Conservation (phyloP, 2,888 invertebrate genomes). For the Leptopilina drosophilae region DNA sequence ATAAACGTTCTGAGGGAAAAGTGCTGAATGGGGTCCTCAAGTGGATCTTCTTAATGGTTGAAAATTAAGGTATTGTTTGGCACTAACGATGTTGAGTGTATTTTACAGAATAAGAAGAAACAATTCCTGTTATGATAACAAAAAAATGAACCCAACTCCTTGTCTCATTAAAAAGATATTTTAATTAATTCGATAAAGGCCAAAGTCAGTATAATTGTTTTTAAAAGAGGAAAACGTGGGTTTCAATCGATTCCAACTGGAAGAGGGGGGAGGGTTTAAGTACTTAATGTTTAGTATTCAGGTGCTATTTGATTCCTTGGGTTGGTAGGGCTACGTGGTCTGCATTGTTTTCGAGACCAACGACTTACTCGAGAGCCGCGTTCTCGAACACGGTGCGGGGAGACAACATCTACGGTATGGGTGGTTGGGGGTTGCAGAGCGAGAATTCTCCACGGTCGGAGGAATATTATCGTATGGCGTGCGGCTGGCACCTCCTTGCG, state of each 20-base stretch:
- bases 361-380: slow-evolving; percentile 59
- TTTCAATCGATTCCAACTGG: neutral
- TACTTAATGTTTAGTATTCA: slow-evolving; percentile 42
- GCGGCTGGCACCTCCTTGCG: slow-evolving; percentile 41
- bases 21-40: too few species aligned
- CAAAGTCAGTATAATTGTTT: neutral
- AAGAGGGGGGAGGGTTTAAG: neutral
- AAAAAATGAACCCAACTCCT: too few species aligned
- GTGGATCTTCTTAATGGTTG: too few species aligned
- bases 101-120: too few species aligned
- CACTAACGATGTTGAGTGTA: too few species aligned
- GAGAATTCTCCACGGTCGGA: slow-evolving; percentile 44
- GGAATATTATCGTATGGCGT: slow-evolving; percentile 43
- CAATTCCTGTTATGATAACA: too few species aligned
- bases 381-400: neutral
- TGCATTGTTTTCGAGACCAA: slow-evolving; percentile 67
- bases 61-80: too few species aligned
- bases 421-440: neutral
- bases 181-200: slow-evolving; percentile 15
- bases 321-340: slow-evolving; percentile 60
- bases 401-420: slow-evolving; percentile 10
- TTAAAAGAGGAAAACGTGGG: neutral
- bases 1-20: too few species aligned
- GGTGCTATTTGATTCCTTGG: slow-evolving; percentile 65
- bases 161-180: too few species aligned